These are phyloP conservation scores for Drosophila niveifrons DNA, from an alignment of 2,888 invertebrate species.

Conservation along the genomic window DNA sequence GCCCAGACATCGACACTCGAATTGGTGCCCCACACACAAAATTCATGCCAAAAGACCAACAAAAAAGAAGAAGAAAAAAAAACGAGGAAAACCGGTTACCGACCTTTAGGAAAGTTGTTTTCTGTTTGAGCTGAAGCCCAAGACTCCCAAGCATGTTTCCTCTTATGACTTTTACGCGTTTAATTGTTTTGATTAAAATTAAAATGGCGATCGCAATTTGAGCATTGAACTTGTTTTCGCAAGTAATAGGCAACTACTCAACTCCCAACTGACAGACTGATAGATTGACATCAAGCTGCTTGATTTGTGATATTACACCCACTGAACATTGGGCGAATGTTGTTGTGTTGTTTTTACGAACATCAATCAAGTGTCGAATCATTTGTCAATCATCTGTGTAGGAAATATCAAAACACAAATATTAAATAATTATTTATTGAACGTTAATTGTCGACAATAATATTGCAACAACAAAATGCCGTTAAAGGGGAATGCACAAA, in stretches of 20 bases:
- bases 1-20: conserved; percentile 17
- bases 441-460: conserved; percentile 70
- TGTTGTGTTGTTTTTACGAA: conserved; percentile 8
- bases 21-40: conserved; percentile 8
- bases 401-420: conserved; percentile 52
- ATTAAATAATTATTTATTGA: conserved; percentile 67
- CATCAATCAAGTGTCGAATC: conserved; percentile 52
- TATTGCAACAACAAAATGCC: conserved; percentile 18
- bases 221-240: conserved; percentile 51
- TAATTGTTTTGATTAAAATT: conserved; percentile 73
- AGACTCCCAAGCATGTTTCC: conserved; percentile 26
- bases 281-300: conserved; percentile 29
- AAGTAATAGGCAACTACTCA: conserved; percentile 22
- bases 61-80: conserved; percentile 35
- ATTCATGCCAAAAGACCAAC: conserved; percentile 51
- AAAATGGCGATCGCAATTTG: conserved; percentile 40
- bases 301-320: conserved; percentile 34
- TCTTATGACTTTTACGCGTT: conserved; percentile 58
- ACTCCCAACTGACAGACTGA: no score
- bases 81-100: conserved; percentile 68
- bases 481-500: conserved; percentile 45
- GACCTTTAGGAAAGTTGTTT: conserved; percentile 78
- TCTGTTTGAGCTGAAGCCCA: conserved; percentile 12
- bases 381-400: conserved; percentile 59
- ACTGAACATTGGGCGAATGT: conserved; percentile 11